These are phyloP conservation scores for Myodes glareolus DNA, from an alignment of 2,113 vertebrate species.

Conservation along the genomic window DNA sequence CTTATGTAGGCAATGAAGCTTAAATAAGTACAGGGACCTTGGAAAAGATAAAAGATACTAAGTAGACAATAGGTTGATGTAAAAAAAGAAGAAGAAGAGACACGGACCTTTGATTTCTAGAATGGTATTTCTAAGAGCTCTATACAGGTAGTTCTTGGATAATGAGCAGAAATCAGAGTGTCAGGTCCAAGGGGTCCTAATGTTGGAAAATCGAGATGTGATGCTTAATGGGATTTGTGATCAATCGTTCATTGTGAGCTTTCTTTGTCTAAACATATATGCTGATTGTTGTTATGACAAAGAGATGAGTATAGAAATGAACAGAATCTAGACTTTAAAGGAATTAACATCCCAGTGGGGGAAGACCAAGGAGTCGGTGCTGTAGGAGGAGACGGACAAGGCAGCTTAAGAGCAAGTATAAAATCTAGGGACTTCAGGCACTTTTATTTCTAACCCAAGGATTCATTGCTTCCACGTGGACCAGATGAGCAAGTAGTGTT, in stretches of 20 bases:
- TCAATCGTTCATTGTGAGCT: not conserved
- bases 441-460: slow-evolving; percentile 27
- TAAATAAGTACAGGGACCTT: not conserved
- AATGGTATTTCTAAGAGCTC: not conserved
- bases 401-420: not conserved
- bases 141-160: not conserved
- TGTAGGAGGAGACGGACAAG: not conserved
- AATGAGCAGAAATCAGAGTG: not conserved
- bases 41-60: not conserved
- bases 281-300: not conserved
- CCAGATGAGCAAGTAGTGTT: not conserved
- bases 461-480: not conserved
- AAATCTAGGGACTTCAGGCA: not conserved
- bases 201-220: not conserved
- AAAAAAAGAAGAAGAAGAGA: not conserved
- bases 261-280: not conserved
- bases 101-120: not conserved
- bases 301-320: not conserved
- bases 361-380: not conserved
- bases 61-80: not conserved
- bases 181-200: not conserved
- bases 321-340: not conserved
- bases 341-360: not conserved
- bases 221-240: not conserved
- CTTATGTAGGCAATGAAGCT: not conserved